Evolutionary conservation across 2,113 vertebrate genomes (phyloP).

Genomic region (Scytalopus superciliaris): DNA sequence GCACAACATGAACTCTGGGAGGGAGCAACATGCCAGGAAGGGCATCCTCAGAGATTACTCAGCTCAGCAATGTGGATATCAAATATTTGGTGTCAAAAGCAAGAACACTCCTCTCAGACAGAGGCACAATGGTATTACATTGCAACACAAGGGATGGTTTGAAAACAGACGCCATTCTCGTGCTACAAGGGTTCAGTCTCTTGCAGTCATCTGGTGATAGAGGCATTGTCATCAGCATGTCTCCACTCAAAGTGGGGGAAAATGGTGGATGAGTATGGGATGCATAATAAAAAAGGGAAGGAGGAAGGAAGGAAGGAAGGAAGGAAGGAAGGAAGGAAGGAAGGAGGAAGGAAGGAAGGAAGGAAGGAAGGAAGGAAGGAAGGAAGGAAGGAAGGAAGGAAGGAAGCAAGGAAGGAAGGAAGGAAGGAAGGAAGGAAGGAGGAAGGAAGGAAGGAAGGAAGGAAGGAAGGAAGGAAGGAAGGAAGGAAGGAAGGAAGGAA

Average conservation of each 20-base stretch:
- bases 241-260: background rate
- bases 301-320: too few relatives aligned
- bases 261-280: background rate
- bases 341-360: too few relatives aligned
- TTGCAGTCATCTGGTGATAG: background rate
- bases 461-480: too few relatives aligned
- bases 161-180: background rate
- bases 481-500: too few relatives aligned
- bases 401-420: background rate
- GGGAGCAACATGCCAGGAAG: background rate
- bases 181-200: background rate
- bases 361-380: background rate
- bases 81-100: background rate
- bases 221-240: background rate
- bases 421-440: background rate
- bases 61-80: background rate
- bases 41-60: background rate
- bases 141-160: background rate
- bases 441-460: fast-evolving
- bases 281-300: background rate
- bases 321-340: too few relatives aligned
- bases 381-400: background rate
- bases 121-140: fast-evolving
- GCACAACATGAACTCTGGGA: background rate
- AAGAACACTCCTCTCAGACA: background rate